Evolutionary conservation across 2,888 invertebrate species (phyloP).

Genomic region (Eupithecia subfuscata): DNA sequence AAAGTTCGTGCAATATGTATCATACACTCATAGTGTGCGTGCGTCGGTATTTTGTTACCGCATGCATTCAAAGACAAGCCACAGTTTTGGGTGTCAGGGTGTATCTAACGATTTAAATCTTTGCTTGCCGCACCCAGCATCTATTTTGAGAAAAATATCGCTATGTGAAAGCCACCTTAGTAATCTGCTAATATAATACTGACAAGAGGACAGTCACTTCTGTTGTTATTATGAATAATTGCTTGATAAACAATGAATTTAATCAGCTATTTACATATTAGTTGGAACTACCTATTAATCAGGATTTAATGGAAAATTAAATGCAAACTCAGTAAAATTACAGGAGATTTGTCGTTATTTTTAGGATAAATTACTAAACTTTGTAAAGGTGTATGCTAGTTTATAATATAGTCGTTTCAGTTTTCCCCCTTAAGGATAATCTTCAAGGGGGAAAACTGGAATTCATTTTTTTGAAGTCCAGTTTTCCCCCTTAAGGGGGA

Average conservation of each 20-base stretch:
- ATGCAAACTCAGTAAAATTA: conserved; percentile 1
- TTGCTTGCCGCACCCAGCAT: background rate
- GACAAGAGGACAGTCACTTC: background rate
- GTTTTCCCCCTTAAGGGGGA: too few species aligned
- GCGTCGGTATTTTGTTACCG: too few species aligned
- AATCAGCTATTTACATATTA: conserved; percentile 9
- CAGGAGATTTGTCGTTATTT: background rate
- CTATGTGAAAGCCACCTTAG: background rate
- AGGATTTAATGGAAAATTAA: conserved; percentile 4
- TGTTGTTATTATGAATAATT: background rate
- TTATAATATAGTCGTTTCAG: too few species aligned
- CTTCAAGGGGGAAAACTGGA: too few species aligned
- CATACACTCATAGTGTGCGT: too few species aligned
- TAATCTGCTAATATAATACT: background rate
- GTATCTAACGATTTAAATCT: too few species aligned
- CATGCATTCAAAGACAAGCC: too few species aligned
- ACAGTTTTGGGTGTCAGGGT: too few species aligned
- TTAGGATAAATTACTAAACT: background rate
- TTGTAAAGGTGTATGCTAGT: too few species aligned
- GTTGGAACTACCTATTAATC: background rate
- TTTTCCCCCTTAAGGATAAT: too few species aligned
- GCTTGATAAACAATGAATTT: conserved; percentile 5
- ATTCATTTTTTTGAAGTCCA: too few species aligned
- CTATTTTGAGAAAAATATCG: background rate
- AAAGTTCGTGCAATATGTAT: too few species aligned